Base-by-base conservation (phyloP, 2,113 vertebrate species). In the Apeltes quadracus region DNA sequence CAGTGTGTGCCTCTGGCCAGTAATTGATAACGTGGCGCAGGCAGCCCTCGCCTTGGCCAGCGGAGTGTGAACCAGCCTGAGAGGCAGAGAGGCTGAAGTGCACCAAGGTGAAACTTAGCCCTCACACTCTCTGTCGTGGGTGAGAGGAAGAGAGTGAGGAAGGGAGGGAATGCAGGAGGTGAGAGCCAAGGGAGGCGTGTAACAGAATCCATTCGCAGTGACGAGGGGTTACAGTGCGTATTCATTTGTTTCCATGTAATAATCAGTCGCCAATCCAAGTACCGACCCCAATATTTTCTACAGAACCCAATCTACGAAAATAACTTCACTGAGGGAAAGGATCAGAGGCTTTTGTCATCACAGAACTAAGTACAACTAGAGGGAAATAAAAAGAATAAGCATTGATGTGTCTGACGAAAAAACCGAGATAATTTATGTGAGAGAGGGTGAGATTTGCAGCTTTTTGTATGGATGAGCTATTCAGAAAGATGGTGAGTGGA, bases 21-120 rank as follows among this genome's bases (percentile, higher is more conserved):
- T 92, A 92, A 91, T 92, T 92, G 88, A 92, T 92, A 90, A 93
- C 90, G 87, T 75, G 57, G 85, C 77, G 82, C 84, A 90, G 88
- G 87, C 82, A 87, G 82, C 76, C 74, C 76, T 62, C 69, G 87
- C 84, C 79, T 88, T 78, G 87, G 87, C 85, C 88, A 90, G 76
- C 82, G 83, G 84, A 91, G 87, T 88, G 62, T 89, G 87, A 92
- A 87, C 80, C 79, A 89, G 86, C 79, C 85, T 85, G 82, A 92
- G 90, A 89, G 83, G 89, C 88, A 73, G 78, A 87, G 78, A 87
- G 77, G 78, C 85, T 84, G 87, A 87, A 86, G 87, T 84, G 87
- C 84, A 86, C 34, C 53, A 73, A 85, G 89, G 82, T 90, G 83
- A 84, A 78, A 86, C 88, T 87, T 62, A 87, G 75, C 83, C 61